Evolutionary conservation across 2,113 vertebrate genomes (phyloP).

Genomic region (Mastomys coucha): DNA sequence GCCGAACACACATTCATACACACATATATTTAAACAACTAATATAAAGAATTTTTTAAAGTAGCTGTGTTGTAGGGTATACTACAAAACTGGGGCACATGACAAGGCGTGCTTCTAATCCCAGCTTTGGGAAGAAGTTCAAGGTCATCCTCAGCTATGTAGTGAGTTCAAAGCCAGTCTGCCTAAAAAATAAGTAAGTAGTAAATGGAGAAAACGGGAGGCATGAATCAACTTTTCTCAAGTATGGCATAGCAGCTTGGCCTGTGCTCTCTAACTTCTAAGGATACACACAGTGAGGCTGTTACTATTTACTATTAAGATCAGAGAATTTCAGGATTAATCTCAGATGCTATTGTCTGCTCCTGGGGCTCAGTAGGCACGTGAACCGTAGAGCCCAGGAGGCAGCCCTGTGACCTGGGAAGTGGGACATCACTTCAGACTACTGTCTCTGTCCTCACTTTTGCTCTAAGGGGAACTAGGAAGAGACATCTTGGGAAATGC

Average conservation of each 20-base stretch:
- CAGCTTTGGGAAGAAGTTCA: background rate
- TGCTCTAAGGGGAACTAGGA: background rate
- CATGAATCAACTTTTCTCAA: background rate
- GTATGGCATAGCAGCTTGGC: background rate
- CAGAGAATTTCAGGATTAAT: constrained; percentile 30
- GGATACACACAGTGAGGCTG: background rate
- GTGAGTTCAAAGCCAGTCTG: background rate
- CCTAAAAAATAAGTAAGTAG: background rate
- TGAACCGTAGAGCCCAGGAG: background rate
- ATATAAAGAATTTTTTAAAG: background rate
- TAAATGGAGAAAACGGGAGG: background rate
- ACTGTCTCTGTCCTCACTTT: background rate
- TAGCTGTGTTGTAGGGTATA: background rate
- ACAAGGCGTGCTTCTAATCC: background rate
- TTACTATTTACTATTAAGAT: constrained; percentile 8
- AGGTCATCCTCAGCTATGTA: background rate
- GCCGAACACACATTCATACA: background rate
- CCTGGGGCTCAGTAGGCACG: background rate
- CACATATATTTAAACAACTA: background rate
- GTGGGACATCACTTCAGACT: background rate
- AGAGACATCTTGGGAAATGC: constrained; percentile 26
- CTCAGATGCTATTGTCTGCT: background rate
- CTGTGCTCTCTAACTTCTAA: background rate
- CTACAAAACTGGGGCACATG: background rate
- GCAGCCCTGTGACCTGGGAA: background rate